Evolutionary conservation across 2,113 vertebrate species (phyloP).

Genomic region (Fulica atra): DNA sequence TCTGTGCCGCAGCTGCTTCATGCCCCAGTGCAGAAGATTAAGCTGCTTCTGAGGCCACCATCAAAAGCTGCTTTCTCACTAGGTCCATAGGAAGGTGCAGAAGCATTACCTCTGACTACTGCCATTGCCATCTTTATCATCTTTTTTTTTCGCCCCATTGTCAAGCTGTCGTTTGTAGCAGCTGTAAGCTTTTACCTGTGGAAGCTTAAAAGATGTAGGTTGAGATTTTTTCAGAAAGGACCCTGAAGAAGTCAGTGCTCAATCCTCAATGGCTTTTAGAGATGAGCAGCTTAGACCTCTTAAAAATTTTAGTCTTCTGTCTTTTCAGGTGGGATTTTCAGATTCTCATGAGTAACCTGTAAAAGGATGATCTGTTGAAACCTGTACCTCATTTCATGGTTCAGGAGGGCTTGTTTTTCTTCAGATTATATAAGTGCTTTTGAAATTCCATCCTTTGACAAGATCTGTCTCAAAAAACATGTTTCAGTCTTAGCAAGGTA

Average conservation of each 20-base stretch:
- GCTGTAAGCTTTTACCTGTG: conserved; percentile 49
- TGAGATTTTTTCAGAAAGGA: conserved; percentile 51
- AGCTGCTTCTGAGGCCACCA: conserved; percentile 12
- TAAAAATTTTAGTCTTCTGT: conserved; percentile 41
- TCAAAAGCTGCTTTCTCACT: conserved; percentile 33
- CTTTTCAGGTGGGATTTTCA: conserved; percentile 55
- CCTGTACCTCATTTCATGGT: conserved; percentile 16
- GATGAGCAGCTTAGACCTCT: conserved; percentile 45
- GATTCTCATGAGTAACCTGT: conserved; percentile 28
- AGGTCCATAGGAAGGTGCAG: conserved; percentile 32
- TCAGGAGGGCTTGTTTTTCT: conserved; percentile 40
- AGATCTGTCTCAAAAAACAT: background rate
- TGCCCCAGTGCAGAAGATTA: background rate
- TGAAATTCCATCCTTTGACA: conserved; percentile 47
- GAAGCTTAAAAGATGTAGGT: conserved; percentile 39
- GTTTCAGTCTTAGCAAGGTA: conserved; percentile 28
- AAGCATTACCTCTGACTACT: conserved; percentile 17
- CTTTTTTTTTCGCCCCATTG: conserved; percentile 1
- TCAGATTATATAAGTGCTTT: conserved; percentile 41
- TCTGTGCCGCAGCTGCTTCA: background rate
- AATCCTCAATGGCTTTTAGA: conserved; percentile 42
- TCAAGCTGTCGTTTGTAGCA: conserved; percentile 37
- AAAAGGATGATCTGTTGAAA: background rate
- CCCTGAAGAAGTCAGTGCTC: conserved; percentile 28
- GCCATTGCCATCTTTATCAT: conserved; percentile 25